These are phyloP conservation scores for Onthophagus taurus DNA, from an alignment of 1,140 invertebrate species.

Conservation along the genomic window DNA sequence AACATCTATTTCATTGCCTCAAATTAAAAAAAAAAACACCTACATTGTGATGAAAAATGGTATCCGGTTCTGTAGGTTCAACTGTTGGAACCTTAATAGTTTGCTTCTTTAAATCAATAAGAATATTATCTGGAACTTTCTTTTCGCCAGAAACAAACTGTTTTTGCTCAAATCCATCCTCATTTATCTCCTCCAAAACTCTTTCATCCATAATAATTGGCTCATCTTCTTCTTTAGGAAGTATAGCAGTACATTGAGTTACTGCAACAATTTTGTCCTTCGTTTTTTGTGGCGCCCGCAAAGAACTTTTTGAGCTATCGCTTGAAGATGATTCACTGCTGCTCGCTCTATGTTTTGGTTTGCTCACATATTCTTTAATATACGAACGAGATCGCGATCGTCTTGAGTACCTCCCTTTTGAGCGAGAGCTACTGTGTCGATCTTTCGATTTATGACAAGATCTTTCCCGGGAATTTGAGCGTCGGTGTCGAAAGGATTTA, in stretches of 20 bases:
- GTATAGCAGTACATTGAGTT: slow-evolving; percentile 12
- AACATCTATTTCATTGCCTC: no score
- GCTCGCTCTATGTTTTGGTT: slow-evolving; percentile 20
- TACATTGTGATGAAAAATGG: slow-evolving; percentile 35
- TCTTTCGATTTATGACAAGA: slow-evolving; percentile 21
- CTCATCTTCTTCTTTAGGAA: slow-evolving; percentile 11
- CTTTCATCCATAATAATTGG: slow-evolving; percentile 19
- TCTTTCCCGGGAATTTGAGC: slow-evolving; percentile 19
- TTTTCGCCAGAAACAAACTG: slow-evolving; percentile 24
- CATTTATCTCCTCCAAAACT: slow-evolving; percentile 30
- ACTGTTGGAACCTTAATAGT: slow-evolving; percentile 35
- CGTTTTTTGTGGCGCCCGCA: background rate
- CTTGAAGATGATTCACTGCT: slow-evolving; percentile 14
- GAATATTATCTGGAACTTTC: slow-evolving; percentile 33
- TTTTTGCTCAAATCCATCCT: slow-evolving; percentile 28
- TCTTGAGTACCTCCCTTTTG: slow-evolving; percentile 13
- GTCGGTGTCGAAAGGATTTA: slow-evolving; percentile 21
- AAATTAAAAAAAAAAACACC: no score
- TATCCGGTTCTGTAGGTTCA: slow-evolving; percentile 30
- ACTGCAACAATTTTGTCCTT: slow-evolving; percentile 4
- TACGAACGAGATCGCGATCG: slow-evolving; percentile 27
- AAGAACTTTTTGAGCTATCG: slow-evolving; percentile 4
- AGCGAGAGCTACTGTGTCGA: slow-evolving; percentile 14
- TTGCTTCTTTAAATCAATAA: slow-evolving; percentile 35
- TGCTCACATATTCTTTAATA: slow-evolving; percentile 26